Evolutionary conservation across 2,113 vertebrate genomes (phyloP).

Genomic region (Apus apus): DNA sequence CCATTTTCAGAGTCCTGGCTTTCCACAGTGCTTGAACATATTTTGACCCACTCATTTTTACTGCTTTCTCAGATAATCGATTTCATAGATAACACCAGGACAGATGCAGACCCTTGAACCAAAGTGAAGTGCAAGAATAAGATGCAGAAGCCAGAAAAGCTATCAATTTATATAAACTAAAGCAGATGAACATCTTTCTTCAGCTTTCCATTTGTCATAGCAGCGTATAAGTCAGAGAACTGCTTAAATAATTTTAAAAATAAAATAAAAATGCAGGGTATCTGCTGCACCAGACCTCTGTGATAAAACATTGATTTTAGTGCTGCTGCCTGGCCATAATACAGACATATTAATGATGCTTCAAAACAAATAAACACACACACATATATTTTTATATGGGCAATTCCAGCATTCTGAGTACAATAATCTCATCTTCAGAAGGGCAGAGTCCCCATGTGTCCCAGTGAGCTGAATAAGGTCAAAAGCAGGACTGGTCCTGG

Average conservation of each 20-base stretch:
- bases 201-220: not conserved
- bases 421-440: not conserved
- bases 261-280: not conserved
- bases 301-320: not conserved
- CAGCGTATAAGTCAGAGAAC: not conserved
- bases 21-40: not conserved
- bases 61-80: not conserved
- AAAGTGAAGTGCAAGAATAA: not conserved
- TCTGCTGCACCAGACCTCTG: rapidly evolving
- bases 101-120: not conserved
- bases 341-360: not conserved
- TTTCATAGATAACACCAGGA: not conserved
- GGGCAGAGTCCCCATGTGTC: rapidly evolving
- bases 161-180: not conserved
- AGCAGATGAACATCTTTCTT: not conserved
- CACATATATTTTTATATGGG: not conserved
- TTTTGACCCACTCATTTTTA: not conserved
- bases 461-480: not conserved
- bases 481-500: not conserved
- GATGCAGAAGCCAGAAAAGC: not conserved
- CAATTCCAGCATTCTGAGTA: not conserved
- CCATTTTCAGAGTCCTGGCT: not conserved
- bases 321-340: not conserved
- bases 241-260: not conserved
- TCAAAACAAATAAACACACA: not conserved